phyloP scores from a whole-genome alignment of 37 sponge, comb jelly and placozoan genomes.

The Beroe forskalii region DNA sequence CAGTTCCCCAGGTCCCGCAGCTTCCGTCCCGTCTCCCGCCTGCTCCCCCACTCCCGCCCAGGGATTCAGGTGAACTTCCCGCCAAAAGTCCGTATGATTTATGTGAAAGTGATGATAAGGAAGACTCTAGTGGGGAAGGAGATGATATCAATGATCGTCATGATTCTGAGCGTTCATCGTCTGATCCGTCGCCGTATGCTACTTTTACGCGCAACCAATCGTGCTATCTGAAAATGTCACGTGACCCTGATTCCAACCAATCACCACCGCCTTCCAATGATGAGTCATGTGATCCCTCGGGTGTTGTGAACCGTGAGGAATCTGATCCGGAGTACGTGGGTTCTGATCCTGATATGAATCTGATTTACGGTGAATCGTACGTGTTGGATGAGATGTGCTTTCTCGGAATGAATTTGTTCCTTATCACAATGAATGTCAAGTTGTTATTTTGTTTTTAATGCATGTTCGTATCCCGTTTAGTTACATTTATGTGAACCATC shows the following conservation, averaged over 20 bases:
- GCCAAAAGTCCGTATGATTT: not conserved
- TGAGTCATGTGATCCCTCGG: too few species aligned
- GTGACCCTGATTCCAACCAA: not conserved
- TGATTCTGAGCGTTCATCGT: not conserved
- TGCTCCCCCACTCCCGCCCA: not conserved
- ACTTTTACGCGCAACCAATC: not conserved
- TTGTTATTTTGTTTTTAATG: too few species aligned
- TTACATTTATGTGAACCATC: too few species aligned
- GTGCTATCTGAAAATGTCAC: not conserved
- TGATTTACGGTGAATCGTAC: not conserved
- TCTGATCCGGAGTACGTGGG: not conserved
- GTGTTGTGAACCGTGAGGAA: too few species aligned
- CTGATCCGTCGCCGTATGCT: not conserved
- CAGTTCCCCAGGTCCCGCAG: slow-evolving; percentile 8
- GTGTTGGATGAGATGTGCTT: too few species aligned
- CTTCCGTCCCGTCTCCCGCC: slow-evolving; percentile 15
- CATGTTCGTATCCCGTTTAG: too few species aligned
- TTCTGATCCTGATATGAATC: not conserved
- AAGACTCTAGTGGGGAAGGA: not conserved
- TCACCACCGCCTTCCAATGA: too few species aligned
- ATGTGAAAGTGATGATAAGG: not conserved
- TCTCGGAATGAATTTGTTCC: too few species aligned
- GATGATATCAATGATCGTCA: too few species aligned
- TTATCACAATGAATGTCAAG: too few species aligned
- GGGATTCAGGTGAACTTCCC: not conserved